Evolutionary conservation across 2,113 vertebrate genomes (phyloP).

Genomic region (Pseudorectes ferrugineus): DNA sequence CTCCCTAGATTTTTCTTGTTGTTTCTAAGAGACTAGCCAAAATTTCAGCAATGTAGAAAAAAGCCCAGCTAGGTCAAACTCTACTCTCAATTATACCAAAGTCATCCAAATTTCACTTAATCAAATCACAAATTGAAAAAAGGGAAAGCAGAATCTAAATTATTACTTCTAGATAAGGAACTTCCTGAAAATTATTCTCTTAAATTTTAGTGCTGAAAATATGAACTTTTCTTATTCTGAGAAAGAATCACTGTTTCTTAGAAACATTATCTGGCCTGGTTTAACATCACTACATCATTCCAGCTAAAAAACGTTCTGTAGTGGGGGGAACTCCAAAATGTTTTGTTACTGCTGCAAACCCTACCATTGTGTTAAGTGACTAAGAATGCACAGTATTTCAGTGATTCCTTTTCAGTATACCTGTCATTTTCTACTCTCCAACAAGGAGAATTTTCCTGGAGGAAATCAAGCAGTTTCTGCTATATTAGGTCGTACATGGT

Average conservation of each 20-base stretch:
- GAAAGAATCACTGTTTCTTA: neutral
- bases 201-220: neutral
- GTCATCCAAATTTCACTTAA: neutral
- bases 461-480: neutral
- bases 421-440: neutral
- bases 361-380: neutral
- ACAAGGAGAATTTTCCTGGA: neutral
- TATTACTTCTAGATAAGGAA: neutral
- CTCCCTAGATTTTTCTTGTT: neutral
- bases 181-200: neutral
- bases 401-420: neutral
- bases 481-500: neutral
- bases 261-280: neutral
- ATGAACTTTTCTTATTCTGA: neutral
- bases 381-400: neutral
- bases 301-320: neutral
- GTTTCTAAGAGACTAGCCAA: neutral
- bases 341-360: neutral
- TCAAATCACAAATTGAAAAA: neutral
- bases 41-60: neutral
- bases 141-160: neutral
- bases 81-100: neutral
- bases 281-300: neutral
- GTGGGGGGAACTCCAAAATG: neutral
- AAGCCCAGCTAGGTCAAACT: neutral